phyloP scores from a whole-genome alignment of 2,888 invertebrate species.

The Chrysomela aeneicollis region DNA sequence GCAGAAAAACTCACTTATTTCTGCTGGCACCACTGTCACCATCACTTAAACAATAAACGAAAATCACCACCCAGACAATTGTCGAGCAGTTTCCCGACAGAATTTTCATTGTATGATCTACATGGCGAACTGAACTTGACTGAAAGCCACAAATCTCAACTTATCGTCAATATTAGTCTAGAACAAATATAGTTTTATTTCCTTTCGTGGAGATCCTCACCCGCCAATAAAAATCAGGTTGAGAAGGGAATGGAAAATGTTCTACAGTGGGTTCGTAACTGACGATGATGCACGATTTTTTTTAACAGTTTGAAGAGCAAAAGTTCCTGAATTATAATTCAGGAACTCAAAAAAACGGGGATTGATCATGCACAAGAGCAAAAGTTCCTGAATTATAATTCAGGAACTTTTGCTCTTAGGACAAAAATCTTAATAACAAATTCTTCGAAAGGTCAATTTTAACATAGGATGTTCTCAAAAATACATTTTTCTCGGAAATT shows the following conservation, averaged over 20 bases:
- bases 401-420: no score
- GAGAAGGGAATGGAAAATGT: conserved; percentile 7
- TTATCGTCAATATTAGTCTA: conserved; percentile 33
- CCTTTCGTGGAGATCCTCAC: conserved; percentile 14
- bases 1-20: conserved; percentile 37
- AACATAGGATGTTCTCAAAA: no score
- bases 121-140: conserved; percentile 42
- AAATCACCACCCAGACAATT: conserved; percentile 37
- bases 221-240: conserved; percentile 7
- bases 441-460: no score
- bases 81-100: conserved; percentile 38
- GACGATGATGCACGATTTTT: not conserved
- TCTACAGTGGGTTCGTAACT: not conserved
- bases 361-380: no score
- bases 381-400: no score
- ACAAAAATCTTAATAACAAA: no score
- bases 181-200: conserved; percentile 35
- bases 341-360: no score
- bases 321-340: no score
- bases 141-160: conserved; percentile 35
- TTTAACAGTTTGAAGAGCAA: not conserved
- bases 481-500: no score
- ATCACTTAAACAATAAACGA: conserved; percentile 40
- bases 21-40: conserved; percentile 37
- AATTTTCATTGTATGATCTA: conserved; percentile 45